Conservation (phyloP, 2,113 vertebrate genomes). For the Gymnorhina tibicen region DNA sequence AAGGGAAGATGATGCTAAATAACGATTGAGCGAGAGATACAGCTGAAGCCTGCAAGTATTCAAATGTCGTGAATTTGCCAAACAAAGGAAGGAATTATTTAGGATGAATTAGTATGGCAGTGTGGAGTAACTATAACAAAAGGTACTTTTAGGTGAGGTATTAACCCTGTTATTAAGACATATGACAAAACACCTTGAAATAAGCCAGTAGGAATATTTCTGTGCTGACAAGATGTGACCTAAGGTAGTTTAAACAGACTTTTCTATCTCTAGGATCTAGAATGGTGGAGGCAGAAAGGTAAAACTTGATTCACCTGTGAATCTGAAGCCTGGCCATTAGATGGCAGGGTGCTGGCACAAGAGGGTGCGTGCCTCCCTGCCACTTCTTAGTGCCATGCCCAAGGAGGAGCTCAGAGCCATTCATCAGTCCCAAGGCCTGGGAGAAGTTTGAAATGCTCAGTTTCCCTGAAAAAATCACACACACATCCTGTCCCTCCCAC, state of each 20-base stretch:
- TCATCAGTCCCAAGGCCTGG: neutral
- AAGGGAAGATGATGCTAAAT: neutral
- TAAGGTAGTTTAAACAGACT: slow-evolving; percentile 26
- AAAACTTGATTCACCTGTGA: neutral
- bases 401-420: neutral
- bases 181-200: slow-evolving; percentile 4
- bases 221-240: slow-evolving; percentile 19
- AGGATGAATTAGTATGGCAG: neutral
- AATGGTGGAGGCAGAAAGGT: neutral
- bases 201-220: neutral
- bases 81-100: slow-evolving; percentile 32
- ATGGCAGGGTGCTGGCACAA: slow-evolving; percentile 43
- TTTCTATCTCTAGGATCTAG: slow-evolving; percentile 24
- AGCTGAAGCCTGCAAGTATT: slow-evolving; percentile 39
- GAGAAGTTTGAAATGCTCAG: neutral
- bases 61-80: slow-evolving; percentile 19
- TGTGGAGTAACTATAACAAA: slow-evolving; percentile 16
- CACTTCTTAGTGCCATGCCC: neutral
- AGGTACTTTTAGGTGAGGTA: slow-evolving; percentile 17
- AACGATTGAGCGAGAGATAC: neutral
- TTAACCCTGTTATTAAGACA: slow-evolving; percentile 9
- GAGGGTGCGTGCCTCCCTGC: rapidly evolving
- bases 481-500: neutral
- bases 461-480: neutral
- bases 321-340: slow-evolving; percentile 44